Base-by-base conservation (phyloP, 2,888 invertebrate species). In the Aricia artaxerxes region DNA sequence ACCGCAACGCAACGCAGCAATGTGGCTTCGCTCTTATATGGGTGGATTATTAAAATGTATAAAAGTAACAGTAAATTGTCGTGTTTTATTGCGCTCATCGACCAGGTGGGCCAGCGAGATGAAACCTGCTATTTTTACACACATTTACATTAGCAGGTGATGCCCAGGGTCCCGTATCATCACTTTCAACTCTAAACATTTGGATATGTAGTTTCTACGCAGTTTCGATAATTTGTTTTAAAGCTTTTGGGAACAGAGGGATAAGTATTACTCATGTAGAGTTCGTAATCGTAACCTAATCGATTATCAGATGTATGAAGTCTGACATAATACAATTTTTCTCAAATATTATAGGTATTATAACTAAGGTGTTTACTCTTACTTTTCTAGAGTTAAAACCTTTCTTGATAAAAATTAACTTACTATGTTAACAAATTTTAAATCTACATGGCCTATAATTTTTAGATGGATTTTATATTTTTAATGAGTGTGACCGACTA, bases 121-220 rank as follows among this genome's bases (percentile, higher is more conserved):
- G 76, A 76, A 76, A 57, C 76, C 76, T 53, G 76, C 76, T 76
- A 76, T 76, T 76, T 76, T 31, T 76, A 76, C 76, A 53, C 53
- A 76, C 76, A 76, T 76, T 76, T 31, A 76, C 76, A 76, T 76
- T 76, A 76, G 76, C 76, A 76, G 76, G 76, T 76, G 76, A 4
- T 13, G 53, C 1, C 6, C 75, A 44, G 44, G 31, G 44, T 57
- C 57, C 49, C 76, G 76, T 76, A 76, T 76, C 31, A 38, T 53
- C 57, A 44, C 76, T 35, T 69, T 76, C 76, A 76, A 44, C 53
- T 76, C 57, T 11, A 24, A 44, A 76, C 35, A 57, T 76, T 31
- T 53, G 57, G 24, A 40, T 49, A 73, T n/a, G 4, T n/a, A 44
- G 73, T 64, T 24, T 64, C 64, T 64, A 24, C 64, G 7, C 31